Evolutionary conservation across 1,140 invertebrate species (phyloP).

Genomic region (Globodera rostochiensis): DNA sequence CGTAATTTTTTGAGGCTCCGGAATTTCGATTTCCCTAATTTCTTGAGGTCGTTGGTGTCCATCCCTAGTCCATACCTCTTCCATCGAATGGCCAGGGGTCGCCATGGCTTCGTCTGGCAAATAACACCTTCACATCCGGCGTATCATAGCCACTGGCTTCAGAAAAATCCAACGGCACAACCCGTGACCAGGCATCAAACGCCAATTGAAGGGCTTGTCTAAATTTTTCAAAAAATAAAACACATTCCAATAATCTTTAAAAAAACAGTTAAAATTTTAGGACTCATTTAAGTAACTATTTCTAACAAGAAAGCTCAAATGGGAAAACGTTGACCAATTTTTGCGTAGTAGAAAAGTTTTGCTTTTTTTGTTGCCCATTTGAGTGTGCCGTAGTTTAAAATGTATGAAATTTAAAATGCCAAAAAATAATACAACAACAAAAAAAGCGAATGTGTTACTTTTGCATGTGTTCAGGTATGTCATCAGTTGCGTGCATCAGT

Average conservation of each 20-base stretch:
- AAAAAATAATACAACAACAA: too few species aligned
- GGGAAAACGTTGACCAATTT: too few species aligned
- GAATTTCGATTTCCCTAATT: too few species aligned
- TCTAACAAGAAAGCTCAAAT: too few species aligned
- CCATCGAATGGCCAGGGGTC: constrained; percentile 65
- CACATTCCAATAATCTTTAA: background rate
- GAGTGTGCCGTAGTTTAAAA: too few species aligned
- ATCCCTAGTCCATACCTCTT: constrained; percentile 35
- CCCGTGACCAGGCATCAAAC: constrained; percentile 55
- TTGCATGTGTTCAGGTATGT: constrained; percentile 52
- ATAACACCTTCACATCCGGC: constrained; percentile 62
- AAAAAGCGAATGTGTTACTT: background rate
- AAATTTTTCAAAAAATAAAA: constrained; percentile 25
- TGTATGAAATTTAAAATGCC: too few species aligned
- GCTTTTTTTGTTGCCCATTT: too few species aligned
- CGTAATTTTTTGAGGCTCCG: background rate
- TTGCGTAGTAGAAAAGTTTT: too few species aligned
- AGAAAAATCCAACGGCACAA: constrained; percentile 52
- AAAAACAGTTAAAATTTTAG: constrained; percentile 4
- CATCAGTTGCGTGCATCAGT: constrained; percentile 51
- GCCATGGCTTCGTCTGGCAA: constrained; percentile 55
- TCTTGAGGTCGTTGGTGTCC: too few species aligned
- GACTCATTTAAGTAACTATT: too few species aligned
- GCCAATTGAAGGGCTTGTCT: constrained; percentile 58
- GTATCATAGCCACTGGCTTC: constrained; percentile 42